Conservation (phyloP, 2,113 vertebrate species). For the Rutilus rutilus region DNA sequence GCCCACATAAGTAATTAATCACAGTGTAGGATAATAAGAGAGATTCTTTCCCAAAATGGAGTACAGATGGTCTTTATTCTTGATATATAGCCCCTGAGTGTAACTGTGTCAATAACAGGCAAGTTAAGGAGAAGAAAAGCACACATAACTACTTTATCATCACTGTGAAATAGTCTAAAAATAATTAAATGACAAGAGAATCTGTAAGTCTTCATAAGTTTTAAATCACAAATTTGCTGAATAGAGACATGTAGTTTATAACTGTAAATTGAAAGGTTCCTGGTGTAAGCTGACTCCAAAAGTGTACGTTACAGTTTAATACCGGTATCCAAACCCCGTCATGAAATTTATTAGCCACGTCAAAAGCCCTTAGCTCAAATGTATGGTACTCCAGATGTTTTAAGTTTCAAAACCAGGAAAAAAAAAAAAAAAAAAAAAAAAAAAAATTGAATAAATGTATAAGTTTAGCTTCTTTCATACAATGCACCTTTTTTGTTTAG, state of each 20-base stretch:
- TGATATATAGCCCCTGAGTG: constrained; percentile 42
- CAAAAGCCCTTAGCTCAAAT: constrained; percentile 57
- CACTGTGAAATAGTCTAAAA: constrained; percentile 31
- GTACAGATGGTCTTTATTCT: constrained; percentile 53
- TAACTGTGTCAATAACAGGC: constrained; percentile 52
- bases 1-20: constrained; percentile 59
- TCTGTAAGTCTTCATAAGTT: constrained; percentile 9
- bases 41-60: constrained; percentile 53
- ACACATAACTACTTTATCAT: constrained; percentile 44
- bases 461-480: constrained; percentile 33
- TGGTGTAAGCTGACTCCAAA: constrained; percentile 47
- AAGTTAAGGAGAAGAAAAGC: constrained; percentile 44
- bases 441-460: neutral
- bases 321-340: constrained; percentile 55
- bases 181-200: constrained; percentile 35
- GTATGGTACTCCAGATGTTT: constrained; percentile 58
- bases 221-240: constrained; percentile 36
- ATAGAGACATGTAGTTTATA: constrained; percentile 52
- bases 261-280: constrained; percentile 53
- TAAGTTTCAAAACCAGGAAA: constrained; percentile 50
- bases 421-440: neutral
- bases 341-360: constrained; percentile 61
- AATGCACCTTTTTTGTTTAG: constrained; percentile 26
- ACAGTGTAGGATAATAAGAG: constrained; percentile 55
- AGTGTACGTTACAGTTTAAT: constrained; percentile 54